Evolutionary conservation across 2,888 invertebrate genomes (phyloP).

Genomic region (Noctua janthe): DNA sequence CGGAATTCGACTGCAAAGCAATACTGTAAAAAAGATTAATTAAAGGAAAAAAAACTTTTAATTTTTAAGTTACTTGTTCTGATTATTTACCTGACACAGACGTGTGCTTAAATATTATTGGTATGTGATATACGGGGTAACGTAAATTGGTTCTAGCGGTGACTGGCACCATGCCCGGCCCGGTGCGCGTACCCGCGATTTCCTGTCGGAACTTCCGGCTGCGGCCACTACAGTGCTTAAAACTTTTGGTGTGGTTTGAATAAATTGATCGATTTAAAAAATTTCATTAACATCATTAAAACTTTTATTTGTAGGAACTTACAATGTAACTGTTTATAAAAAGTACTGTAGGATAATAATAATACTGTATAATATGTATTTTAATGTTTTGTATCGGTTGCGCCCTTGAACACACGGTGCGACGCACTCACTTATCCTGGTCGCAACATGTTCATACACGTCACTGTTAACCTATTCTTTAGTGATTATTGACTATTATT

Average conservation of each 20-base stretch:
- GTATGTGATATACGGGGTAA: constrained; percentile 46
- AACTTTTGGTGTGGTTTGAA: constrained; percentile 48
- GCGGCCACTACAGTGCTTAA: constrained; percentile 56
- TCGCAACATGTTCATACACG: constrained; percentile 71
- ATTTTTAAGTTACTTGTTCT: constrained; percentile 1
- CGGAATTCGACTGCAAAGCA: constrained; percentile 68
- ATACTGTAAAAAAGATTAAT: constrained; percentile 18
- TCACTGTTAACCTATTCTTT: constrained; percentile 57
- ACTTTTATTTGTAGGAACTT: constrained; percentile 6
- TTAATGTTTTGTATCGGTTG: constrained; percentile 35
- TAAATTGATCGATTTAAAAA: constrained; percentile 40
- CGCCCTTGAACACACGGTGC: constrained; percentile 65
- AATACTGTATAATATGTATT: constrained; percentile 16
- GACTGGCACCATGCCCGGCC: constrained; percentile 68
- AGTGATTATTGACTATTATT: constrained; percentile 43
- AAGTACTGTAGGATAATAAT: not conserved
- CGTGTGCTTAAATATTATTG: constrained; percentile 43
- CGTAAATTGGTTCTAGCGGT: constrained; percentile 68
- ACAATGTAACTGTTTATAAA: not conserved
- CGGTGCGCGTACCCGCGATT: constrained; percentile 68
- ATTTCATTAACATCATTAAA: constrained; percentile 19
- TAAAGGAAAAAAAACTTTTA: constrained; percentile 11
- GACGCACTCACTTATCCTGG: constrained; percentile 65
- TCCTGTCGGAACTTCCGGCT: constrained; percentile 77
- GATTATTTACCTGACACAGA: constrained; percentile 25